Evolutionary conservation across 2,797 vertebrate genomes (phyloP).

Genomic region (Gephyroberyx darwinii): DNA sequence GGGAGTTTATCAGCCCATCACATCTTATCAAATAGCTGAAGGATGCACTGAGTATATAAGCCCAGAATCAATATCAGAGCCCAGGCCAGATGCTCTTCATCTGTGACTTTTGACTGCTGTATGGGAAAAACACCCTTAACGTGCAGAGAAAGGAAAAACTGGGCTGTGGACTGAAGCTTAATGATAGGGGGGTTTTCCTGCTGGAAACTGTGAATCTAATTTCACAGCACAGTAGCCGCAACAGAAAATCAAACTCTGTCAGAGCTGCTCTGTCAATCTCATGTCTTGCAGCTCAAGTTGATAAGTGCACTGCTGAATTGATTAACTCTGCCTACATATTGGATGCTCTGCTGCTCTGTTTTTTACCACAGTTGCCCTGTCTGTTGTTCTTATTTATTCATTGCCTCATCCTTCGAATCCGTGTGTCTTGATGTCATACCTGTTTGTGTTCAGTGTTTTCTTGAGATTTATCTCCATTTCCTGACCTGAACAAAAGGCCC

Average conservation of each 20-base stretch:
- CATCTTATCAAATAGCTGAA: conserved; percentile 81
- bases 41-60: conserved; percentile 78
- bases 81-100: conserved; percentile 76
- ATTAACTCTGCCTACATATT: conserved; percentile 76
- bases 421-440: conserved; percentile 17
- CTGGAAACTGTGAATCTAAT: conserved; percentile 84
- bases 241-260: conserved; percentile 83
- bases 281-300: conserved; percentile 78
- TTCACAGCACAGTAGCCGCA: conserved; percentile 84
- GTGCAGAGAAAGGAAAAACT: conserved; percentile 70
- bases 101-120: conserved; percentile 81
- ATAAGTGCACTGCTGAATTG: conserved; percentile 81
- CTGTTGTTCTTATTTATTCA: conserved; percentile 29
- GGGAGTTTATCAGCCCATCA: conserved; percentile 81
- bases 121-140: conserved; percentile 73
- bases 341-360: conserved; percentile 66
- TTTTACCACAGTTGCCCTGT: conserved; percentile 19
- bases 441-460: background rate
- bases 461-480: background rate
- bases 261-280: conserved; percentile 80
- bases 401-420: conserved; percentile 18
- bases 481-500: background rate
- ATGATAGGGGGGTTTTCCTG: conserved; percentile 70
- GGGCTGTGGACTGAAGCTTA: conserved; percentile 72
- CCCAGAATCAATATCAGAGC: conserved; percentile 79